Conservation (phyloP, 2,888 invertebrate genomes). For the Meteorus cinctellus region DNA sequence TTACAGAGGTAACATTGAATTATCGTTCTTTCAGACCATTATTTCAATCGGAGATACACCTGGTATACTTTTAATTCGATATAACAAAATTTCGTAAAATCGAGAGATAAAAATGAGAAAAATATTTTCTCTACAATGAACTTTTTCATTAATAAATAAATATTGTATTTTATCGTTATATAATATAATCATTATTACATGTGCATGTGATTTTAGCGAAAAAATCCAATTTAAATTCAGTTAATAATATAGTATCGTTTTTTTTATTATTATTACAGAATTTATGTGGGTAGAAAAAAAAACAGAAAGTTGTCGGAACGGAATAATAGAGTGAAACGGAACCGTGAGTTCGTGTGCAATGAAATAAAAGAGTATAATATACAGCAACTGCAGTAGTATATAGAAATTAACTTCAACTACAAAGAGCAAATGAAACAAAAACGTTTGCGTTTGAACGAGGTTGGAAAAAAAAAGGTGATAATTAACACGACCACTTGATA, state of each 20-base stretch:
- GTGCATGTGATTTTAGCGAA: too few relatives aligned
- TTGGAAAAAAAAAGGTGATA: slow-evolving; percentile 22
- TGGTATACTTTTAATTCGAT: background rate
- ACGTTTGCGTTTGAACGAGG: slow-evolving; percentile 24
- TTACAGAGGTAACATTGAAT: slow-evolving; percentile 16
- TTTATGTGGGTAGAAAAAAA: background rate
- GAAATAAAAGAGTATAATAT: background rate
- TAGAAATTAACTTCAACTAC: slow-evolving; percentile 16
- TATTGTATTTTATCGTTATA: too few relatives aligned
- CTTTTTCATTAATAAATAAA: too few relatives aligned
- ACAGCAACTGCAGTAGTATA: background rate
- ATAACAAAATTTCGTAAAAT: background rate
- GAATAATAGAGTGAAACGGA: background rate
- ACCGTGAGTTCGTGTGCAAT: background rate
- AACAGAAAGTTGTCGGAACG: background rate
- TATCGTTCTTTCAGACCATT: slow-evolving; percentile 1
- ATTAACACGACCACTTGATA: slow-evolving; percentile 12
- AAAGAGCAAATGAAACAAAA: slow-evolving; percentile 36
- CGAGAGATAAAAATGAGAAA: background rate
- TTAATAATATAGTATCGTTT: too few relatives aligned
- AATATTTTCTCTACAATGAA: background rate
- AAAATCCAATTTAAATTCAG: too few relatives aligned
- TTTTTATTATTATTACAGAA: background rate
- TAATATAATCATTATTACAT: too few relatives aligned
- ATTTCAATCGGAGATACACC: background rate